Conservation (phyloP, 2,888 invertebrate genomes). For the Brachypterus glaber region DNA sequence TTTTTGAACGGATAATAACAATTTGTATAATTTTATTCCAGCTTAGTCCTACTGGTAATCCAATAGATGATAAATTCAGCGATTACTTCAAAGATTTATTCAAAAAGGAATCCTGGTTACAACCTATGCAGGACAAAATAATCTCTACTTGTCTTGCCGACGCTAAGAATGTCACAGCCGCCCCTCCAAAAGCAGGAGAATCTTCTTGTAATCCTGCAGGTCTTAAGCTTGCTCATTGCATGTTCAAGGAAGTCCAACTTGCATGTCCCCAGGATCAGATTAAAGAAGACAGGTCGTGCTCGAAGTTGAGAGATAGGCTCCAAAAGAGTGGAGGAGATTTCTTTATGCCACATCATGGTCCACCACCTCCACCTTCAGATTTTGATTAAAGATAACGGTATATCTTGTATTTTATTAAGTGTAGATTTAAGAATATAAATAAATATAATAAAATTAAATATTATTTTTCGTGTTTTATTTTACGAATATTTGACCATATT, state of each 20-base stretch:
- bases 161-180: conserved; percentile 27
- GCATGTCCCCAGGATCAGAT: conserved; percentile 38
- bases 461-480: background rate
- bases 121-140: conserved; percentile 30
- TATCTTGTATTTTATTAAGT: background rate
- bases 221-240: conserved; percentile 33
- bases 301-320: conserved; percentile 32
- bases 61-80: conserved; percentile 29
- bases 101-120: conserved; percentile 31
- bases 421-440: background rate
- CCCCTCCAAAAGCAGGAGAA: conserved; percentile 20
- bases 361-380: conserved; percentile 15
- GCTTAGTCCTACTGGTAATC: conserved; percentile 34
- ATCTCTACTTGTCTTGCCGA: conserved; percentile 34
- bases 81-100: conserved; percentile 29
- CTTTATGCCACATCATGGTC: too few relatives aligned
- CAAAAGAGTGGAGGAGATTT: conserved; percentile 28
- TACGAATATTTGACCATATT: too few relatives aligned
- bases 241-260: conserved; percentile 37
- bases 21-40: conserved; percentile 20
- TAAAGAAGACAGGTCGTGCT: conserved; percentile 34
- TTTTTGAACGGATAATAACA: conserved; percentile 1
- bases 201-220: conserved; percentile 34
- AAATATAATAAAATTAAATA: background rate
- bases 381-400: conserved; percentile 3